phyloP scores from a whole-genome alignment of 2,888 invertebrate species.

The Luperina nickerlii region DNA sequence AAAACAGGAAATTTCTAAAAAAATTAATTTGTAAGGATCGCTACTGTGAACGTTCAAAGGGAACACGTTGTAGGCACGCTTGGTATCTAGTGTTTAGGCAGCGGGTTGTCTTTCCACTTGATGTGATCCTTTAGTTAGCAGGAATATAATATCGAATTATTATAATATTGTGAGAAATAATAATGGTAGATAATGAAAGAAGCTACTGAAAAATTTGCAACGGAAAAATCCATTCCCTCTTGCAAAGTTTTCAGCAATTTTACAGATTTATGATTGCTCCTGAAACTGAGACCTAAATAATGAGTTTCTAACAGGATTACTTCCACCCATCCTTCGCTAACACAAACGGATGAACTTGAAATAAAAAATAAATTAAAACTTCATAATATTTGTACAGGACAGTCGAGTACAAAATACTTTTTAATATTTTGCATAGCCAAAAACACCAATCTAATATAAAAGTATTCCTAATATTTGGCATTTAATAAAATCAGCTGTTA shows the following conservation, averaged over 20 bases:
- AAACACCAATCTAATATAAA: background rate
- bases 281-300: background rate
- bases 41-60: background rate
- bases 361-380: too few relatives aligned
- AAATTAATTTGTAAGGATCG: background rate
- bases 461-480: background rate
- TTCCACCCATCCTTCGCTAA: background rate
- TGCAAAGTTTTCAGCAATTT: background rate
- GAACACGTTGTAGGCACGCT: background rate
- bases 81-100: background rate
- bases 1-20: too few relatives aligned
- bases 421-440: slow-evolving; percentile 1
- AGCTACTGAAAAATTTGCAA: too few relatives aligned
- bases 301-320: background rate
- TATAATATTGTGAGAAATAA: background rate
- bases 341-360: background rate
- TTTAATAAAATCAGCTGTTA: slow-evolving; percentile 16
- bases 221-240: background rate
- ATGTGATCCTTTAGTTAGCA: background rate
- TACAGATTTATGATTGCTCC: background rate
- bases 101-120: background rate
- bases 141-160: background rate
- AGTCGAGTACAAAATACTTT: slow-evolving; percentile 1
- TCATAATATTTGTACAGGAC: background rate
- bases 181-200: background rate